phyloP scores from a whole-genome alignment of 2,888 invertebrate species.

The Xanthia icteritia region DNA sequence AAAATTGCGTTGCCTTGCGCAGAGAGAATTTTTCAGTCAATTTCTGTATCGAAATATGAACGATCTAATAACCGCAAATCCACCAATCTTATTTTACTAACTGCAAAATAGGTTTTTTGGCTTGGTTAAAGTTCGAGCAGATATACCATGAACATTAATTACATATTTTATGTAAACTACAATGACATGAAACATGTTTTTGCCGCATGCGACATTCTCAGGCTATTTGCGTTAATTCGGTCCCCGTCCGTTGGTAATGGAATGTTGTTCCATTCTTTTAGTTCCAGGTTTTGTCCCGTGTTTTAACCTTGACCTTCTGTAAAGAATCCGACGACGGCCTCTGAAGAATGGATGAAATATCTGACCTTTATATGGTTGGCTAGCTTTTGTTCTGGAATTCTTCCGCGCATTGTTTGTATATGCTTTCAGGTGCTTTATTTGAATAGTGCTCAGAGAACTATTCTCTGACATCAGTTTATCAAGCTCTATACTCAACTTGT shows the following conservation, averaged over 20 bases:
- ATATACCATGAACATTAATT: conserved; percentile 31
- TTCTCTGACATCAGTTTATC: neutral
- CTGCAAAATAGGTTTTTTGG: conserved; percentile 9
- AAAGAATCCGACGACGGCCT: conserved; percentile 24
- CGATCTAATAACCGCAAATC: conserved; percentile 9
- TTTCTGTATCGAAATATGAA: conserved; percentile 11
- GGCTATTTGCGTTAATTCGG: conserved; percentile 60
- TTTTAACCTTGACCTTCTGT: conserved; percentile 57
- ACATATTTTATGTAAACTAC: conserved; percentile 29
- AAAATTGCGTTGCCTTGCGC: conserved; percentile 21
- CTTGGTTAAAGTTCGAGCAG: conserved; percentile 13
- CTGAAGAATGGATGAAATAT: conserved; percentile 45
- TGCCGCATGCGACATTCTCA: conserved; percentile 62
- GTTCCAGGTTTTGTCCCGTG: conserved; percentile 43
- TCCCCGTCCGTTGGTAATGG: conserved; percentile 47
- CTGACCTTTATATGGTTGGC: conserved; percentile 36
- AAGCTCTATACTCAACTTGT: neutral
- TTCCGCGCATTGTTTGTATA: conserved; percentile 37
- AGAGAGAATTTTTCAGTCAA: conserved; percentile 1
- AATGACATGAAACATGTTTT: conserved; percentile 50
- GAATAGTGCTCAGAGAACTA: conserved; percentile 2
- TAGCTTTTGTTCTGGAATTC: conserved; percentile 39
- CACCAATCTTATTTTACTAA: conserved; percentile 2
- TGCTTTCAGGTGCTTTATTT: conserved; percentile 35
- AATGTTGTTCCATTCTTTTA: conserved; percentile 62